Base-by-base conservation (phyloP, 2,888 invertebrate species). In the Orthosia gothica region DNA sequence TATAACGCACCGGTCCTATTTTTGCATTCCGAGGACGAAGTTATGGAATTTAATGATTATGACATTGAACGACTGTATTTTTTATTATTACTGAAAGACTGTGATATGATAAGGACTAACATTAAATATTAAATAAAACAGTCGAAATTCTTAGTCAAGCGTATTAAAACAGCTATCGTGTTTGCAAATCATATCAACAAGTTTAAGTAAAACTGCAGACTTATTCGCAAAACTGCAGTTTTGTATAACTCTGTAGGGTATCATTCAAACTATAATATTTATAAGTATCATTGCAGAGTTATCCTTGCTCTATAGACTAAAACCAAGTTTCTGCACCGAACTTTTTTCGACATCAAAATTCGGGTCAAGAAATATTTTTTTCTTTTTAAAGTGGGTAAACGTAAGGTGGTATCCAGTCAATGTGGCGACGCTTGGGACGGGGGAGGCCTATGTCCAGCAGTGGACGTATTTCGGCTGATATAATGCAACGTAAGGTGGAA, bases 211-310 rank as follows among this genome's bases (percentile, higher is more conserved):
- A 13, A 64, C 45, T 76, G 77, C 68, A 64, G 62, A 26, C 7
- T 0, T 32, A 7, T 32, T 32, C 3, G 26, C 3, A 26, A 3
- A 26, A 3, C 26, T 26, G 26, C 26, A 32, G 20, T 61, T 15
- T n/a, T 69, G 67, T 55, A 23, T 20, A n/a, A 58, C 45, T 58
- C 18, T 58, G 66, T 65, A 76, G 58, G 16, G 15, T 32, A 15
- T 23, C 11, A 55, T 57, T 57, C 20, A 40, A 71, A 15, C 15
- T 20, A n/a, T 12, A 0, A 45, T 61, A 61, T 61, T 45, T 47
- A 32, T 57, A 71, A 71, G 47, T 69, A 63, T 58, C n/a, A 69
- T 74, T 77, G 79, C 71, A 67, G 73, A 67, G 55, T 71, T 71
- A 73, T 69, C 13, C 15, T 65, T 49, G 23, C n/a, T 20, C 23